Conservation (phyloP, 2,888 invertebrate species). For the Hydraecia micacea region DNA sequence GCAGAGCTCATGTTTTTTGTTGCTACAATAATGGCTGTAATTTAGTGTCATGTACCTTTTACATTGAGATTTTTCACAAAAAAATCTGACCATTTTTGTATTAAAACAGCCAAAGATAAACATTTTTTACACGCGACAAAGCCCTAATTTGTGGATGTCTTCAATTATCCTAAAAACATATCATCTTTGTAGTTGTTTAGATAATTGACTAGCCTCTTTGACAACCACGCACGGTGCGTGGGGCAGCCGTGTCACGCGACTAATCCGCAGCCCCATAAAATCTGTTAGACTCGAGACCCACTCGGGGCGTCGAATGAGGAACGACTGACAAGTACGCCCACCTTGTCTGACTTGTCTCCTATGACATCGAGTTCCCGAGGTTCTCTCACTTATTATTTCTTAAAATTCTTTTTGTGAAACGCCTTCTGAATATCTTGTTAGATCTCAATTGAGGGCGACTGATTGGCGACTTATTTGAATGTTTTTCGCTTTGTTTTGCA, state of each 20-base stretch:
- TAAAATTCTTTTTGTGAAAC: conserved; percentile 42
- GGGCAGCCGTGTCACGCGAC: conserved; percentile 52
- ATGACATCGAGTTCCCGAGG: conserved; percentile 52
- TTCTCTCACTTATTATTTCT: conserved; percentile 51
- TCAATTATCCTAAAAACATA: conserved; percentile 39
- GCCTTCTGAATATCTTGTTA: conserved; percentile 19
- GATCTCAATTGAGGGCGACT: conserved; percentile 4
- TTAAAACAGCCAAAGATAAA: conserved; percentile 20
- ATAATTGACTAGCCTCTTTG: conserved; percentile 35
- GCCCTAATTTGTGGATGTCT: conserved; percentile 29
- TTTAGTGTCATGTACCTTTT: conserved; percentile 29
- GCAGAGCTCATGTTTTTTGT: conserved; percentile 38
- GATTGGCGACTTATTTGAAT: background rate
- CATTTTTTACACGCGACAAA: conserved; percentile 25
- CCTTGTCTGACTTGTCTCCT: conserved; percentile 64
- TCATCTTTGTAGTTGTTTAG: conserved; percentile 36
- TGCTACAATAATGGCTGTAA: conserved; percentile 27
- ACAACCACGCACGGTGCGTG: conserved; percentile 44
- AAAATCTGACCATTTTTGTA: background rate
- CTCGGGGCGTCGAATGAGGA: conserved; percentile 70
- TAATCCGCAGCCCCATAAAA: conserved; percentile 72
- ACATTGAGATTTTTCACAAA: background rate
- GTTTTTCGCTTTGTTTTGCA: background rate
- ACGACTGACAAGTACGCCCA: conserved; percentile 67
- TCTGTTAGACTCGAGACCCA: conserved; percentile 70